Percentiles rank a stretch among this genome's conserved stretches.
phyloP scores from a whole-genome alignment of 2,113 vertebrate species.

The Phyllostomus hastatus region DNA sequence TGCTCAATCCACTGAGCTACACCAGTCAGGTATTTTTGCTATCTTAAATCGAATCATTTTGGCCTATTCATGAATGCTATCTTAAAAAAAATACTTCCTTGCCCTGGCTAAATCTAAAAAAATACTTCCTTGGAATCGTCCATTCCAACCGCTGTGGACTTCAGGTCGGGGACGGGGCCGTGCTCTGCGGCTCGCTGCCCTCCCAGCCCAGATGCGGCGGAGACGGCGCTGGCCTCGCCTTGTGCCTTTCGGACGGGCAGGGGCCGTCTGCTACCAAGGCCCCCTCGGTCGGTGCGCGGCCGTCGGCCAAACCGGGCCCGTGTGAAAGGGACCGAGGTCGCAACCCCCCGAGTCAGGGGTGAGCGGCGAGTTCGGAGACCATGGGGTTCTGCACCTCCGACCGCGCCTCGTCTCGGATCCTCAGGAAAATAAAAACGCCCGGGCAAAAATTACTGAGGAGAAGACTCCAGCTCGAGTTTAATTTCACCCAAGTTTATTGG shows the following conservation, averaged over 20 bases:
- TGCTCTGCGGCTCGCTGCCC: conserved; percentile 56
- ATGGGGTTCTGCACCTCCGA: conserved; percentile 72
- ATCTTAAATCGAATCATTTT: conserved; percentile 76
- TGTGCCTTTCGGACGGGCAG: not conserved
- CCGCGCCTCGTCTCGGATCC: conserved; percentile 73
- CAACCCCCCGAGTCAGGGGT: conserved; percentile 64
- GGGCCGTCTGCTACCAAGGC: conserved; percentile 42
- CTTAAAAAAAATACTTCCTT: conserved; percentile 58
- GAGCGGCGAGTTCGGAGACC: conserved; percentile 74
- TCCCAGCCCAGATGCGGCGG: conserved; percentile 60
- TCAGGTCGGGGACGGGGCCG: not conserved
- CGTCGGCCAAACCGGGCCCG: conserved; percentile 50
- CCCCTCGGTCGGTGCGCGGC: not conserved
- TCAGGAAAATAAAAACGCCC: conserved; percentile 76
- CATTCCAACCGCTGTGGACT: conserved; percentile 40
- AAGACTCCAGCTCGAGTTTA: conserved; percentile 51
- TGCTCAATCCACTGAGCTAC: too few relatives aligned
- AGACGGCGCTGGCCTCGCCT: conserved; percentile 38
- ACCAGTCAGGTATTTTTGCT: conserved; percentile 56
- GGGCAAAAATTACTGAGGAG: conserved; percentile 70
- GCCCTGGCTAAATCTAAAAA: not conserved
- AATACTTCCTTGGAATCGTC: conserved; percentile 57
- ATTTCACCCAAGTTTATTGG: conserved; percentile 77
- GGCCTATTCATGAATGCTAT: conserved; percentile 49
- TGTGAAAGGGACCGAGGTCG: conserved; percentile 60